A percentile compares a stretch with the other conserved stretches of the same genome.
phyloP scores from a whole-genome alignment of 2,888 invertebrate genomes.

The Amiota minor region DNA sequence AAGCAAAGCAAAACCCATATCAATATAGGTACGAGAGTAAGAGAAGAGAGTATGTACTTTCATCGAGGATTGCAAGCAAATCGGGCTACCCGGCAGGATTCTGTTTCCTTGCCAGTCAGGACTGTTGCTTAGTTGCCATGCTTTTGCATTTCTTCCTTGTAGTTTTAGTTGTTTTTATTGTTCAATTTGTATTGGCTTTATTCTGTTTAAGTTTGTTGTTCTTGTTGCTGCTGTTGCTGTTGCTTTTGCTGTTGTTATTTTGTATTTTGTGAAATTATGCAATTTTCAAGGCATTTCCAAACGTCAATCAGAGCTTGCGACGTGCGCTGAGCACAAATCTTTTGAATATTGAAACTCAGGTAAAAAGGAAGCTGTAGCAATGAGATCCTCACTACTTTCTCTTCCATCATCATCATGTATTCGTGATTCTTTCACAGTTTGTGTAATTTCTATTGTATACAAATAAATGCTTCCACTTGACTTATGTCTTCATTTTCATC shows the following conservation, averaged over 20 bases:
- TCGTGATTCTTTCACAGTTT: background rate
- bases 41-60: too few relatives aligned
- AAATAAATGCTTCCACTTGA: conserved; percentile 20
- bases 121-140: background rate
- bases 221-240: conserved; percentile 35
- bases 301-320: conserved; percentile 57
- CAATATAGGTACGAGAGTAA: too few relatives aligned
- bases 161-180: background rate
- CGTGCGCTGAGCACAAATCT: conserved; percentile 19
- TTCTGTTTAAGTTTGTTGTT: conserved; percentile 31
- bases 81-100: background rate
- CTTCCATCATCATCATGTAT: background rate
- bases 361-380: too few relatives aligned
- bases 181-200: conserved; percentile 6
- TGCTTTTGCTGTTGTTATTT: conserved; percentile 38
- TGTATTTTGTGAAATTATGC: conserved; percentile 42
- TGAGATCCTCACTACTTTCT: too few relatives aligned
- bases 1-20: too few relatives aligned
- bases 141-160: background rate
- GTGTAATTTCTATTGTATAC: conserved; percentile 20
- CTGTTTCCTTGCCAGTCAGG: conserved; percentile 44
- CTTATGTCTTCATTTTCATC: conserved; percentile 17
- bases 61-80: conserved; percentile 28
- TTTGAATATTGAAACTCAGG: too few relatives aligned
- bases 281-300: conserved; percentile 46